Evolutionary conservation across 2,888 invertebrate species (phyloP).

Genomic region (Andrena chrysosceles): DNA sequence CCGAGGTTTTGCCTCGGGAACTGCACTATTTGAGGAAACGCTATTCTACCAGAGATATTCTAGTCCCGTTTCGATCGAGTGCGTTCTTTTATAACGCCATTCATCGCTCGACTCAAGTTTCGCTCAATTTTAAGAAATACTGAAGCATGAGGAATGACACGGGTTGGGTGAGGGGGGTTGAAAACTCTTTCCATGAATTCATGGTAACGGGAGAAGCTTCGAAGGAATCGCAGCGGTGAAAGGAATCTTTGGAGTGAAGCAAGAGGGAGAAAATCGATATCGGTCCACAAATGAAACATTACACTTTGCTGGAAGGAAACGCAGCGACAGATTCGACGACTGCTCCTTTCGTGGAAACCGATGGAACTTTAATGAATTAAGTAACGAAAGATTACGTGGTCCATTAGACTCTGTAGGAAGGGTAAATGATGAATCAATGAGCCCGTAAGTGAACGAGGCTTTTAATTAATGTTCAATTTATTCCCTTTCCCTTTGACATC

Average conservation of each 20-base stretch:
- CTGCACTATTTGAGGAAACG: too few species aligned
- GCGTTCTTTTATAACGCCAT: too few species aligned
- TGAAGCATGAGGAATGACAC: constrained; percentile 18
- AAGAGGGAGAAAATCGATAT: constrained; percentile 9
- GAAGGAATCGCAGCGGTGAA: background rate
- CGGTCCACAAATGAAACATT: constrained; percentile 24
- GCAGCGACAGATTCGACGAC: constrained; percentile 19
- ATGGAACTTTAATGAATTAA: constrained; percentile 30
- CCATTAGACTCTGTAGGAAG: background rate
- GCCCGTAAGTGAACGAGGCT: background rate
- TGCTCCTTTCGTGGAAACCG: constrained; percentile 11
- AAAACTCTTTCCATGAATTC: constrained; percentile 11
- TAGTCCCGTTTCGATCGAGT: too few species aligned
- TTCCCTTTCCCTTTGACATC: constrained; percentile 15
- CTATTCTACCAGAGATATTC: too few species aligned
- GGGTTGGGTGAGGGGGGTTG: background rate
- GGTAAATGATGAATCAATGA: constrained; percentile 30
- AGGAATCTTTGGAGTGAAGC: background rate
- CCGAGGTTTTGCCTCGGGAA: too few species aligned
- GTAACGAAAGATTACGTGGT: constrained; percentile 30
- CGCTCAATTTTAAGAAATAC: constrained; percentile 27
- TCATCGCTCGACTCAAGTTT: constrained; percentile 6
- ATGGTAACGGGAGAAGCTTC: background rate
- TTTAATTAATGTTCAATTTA: constrained; percentile 34
- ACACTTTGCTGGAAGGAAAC: background rate